Conservation (phyloP, 2,113 vertebrate genomes). For the Larimichthys crocea region DNA sequence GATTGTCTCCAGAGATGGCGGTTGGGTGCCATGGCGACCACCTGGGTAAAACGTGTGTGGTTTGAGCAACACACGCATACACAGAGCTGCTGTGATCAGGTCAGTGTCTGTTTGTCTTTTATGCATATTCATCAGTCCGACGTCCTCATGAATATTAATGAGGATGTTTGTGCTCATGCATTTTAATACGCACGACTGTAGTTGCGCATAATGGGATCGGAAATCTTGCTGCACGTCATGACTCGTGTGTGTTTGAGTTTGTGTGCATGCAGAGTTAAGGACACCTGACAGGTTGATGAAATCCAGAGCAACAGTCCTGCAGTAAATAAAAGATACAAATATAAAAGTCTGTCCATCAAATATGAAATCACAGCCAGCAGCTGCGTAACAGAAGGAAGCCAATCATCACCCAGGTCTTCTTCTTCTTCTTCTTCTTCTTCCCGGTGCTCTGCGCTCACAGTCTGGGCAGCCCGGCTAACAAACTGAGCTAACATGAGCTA, state of each 20-base stretch:
- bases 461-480: too few species aligned
- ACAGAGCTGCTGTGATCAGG: background rate
- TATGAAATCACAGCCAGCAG: too few species aligned
- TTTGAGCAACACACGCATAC: background rate
- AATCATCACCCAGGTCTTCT: too few species aligned
- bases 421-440: too few species aligned
- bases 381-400: too few species aligned
- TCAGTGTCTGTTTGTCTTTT: background rate
- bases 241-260: background rate
- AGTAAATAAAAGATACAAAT: background rate
- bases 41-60: background rate
- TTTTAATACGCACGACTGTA: background rate
- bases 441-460: too few species aligned
- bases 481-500: too few species aligned
- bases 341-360: too few species aligned
- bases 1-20: background rate
- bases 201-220: background rate
- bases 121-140: slow-evolving; percentile 5
- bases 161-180: background rate
- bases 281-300: background rate
- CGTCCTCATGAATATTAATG: slow-evolving; percentile 13
- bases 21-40: background rate
- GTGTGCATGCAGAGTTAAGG: background rate
- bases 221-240: too few species aligned
- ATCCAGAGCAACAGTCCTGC: background rate